Evolutionary conservation across 2,797 vertebrate species (phyloP).

Genomic region (Chelidonichthys spinosus): DNA sequence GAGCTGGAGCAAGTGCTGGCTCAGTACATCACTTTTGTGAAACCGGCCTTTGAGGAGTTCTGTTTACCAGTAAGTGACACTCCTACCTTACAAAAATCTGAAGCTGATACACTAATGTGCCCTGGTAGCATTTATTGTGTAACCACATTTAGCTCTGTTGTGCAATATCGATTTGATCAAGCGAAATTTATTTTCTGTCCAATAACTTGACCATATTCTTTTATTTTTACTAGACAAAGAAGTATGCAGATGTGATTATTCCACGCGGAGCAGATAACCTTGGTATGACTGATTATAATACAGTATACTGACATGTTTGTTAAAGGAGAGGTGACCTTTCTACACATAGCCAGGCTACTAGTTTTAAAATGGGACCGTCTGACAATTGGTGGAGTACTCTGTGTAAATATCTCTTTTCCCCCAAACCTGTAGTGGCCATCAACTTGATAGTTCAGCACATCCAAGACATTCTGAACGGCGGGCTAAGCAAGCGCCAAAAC

Average conservation of each 20-base stretch:
- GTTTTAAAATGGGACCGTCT: neutral
- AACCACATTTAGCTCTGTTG: neutral
- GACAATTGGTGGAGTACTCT: neutral
- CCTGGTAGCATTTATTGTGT: no score
- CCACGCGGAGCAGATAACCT: conserved; percentile 96
- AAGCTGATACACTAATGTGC: neutral
- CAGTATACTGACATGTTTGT: neutral
- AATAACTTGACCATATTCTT: neutral
- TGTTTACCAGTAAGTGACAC: conserved; percentile 93
- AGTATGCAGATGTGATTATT: conserved; percentile 98
- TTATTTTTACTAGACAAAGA: conserved; percentile 90
- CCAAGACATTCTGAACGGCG: conserved; percentile 97
- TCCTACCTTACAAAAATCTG: no score
- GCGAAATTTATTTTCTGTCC: neutral
- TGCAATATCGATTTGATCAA: neutral
- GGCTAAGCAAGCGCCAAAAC: conserved; percentile 91
- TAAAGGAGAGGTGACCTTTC: neutral
- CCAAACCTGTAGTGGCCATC: conserved; percentile 90
- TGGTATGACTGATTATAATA: conserved; percentile 81
- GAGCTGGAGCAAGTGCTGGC: conserved; percentile 95
- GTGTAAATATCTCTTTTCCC: neutral
- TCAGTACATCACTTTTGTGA: conserved; percentile 98
- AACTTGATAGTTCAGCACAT: conserved; percentile 99
- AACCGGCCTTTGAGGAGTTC: conserved; percentile 98
- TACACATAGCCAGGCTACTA: neutral